Conservation (phyloP, 2,797 vertebrate genomes). For the Mallotus villosus region DNA sequence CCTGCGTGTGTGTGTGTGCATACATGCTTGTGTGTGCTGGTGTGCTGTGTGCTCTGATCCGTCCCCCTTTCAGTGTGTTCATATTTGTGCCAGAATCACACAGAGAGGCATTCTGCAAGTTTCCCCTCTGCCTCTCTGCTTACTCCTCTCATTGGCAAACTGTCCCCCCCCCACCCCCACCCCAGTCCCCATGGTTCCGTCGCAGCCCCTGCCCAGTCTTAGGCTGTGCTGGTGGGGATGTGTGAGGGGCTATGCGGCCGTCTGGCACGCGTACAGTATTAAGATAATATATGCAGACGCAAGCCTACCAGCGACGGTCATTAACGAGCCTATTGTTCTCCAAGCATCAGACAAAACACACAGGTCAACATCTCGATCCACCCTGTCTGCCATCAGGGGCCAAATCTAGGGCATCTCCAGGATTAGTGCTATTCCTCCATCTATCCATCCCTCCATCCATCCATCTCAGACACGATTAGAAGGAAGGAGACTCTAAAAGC, state of each 20-base stretch:
- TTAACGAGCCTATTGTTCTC: conserved; percentile 73
- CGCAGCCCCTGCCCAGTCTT: neutral
- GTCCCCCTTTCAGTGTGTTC: conserved; percentile 5
- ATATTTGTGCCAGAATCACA: conserved; percentile 23
- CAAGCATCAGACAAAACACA: conserved; percentile 25
- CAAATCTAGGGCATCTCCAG: conserved; percentile 25
- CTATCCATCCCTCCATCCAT: conserved; percentile 51
- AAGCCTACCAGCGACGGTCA: conserved; percentile 51
- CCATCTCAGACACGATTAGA: conserved; percentile 12
- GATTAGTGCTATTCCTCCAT: conserved; percentile 55
- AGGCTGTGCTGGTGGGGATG: conserved; percentile 10
- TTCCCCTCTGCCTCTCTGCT: conserved; percentile 8
- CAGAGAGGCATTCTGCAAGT: conserved; percentile 25
- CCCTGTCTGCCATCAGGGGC: neutral
- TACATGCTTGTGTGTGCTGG: neutral
- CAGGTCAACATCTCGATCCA: conserved; percentile 57
- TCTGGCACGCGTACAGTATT: conserved; percentile 68
- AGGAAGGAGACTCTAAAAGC: conserved; percentile 6
- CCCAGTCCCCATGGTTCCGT: neutral
- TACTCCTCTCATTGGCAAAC: neutral
- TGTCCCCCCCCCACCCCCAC: conserved; percentile 16
- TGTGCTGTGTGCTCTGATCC: neutral
- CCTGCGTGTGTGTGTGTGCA: neutral
- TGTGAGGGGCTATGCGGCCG: conserved; percentile 26
- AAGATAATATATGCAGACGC: conserved; percentile 62